Conservation (phyloP, 1,140 invertebrate species). For the Teleopsis dalmanni region DNA sequence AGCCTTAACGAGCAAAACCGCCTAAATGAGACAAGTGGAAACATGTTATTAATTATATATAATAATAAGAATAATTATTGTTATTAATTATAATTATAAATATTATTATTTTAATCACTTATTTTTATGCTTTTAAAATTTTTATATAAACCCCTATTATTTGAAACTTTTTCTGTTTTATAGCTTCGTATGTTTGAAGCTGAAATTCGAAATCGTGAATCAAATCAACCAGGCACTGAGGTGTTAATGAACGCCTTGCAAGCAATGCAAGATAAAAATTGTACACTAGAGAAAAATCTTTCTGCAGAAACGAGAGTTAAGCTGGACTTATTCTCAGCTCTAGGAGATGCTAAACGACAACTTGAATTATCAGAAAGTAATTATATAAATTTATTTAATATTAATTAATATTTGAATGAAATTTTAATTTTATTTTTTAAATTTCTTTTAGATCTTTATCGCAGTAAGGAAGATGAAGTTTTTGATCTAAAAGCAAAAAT, state of each 20-base stretch:
- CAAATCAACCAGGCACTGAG: slow-evolving; percentile 72
- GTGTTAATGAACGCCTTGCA: slow-evolving; percentile 71
- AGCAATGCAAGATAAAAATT: slow-evolving; percentile 79
- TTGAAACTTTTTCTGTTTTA: background rate
- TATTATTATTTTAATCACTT: background rate
- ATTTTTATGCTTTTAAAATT: background rate
- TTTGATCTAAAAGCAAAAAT: slow-evolving; percentile 83
- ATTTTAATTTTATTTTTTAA: slow-evolving; percentile 3
- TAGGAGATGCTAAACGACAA: slow-evolving; percentile 89
- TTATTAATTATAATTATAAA: background rate
- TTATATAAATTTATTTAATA: slow-evolving; percentile 24
- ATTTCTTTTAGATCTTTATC: slow-evolving; percentile 58
- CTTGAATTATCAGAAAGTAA: slow-evolving; percentile 87
- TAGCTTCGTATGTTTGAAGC: slow-evolving; percentile 31
- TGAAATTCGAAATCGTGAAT: slow-evolving; percentile 49
- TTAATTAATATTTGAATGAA: background rate
- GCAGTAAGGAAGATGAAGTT: slow-evolving; percentile 81
- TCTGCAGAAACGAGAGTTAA: slow-evolving; percentile 93
- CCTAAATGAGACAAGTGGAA: too few species aligned
- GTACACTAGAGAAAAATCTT: slow-evolving; percentile 83
- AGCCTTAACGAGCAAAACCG: too few species aligned
- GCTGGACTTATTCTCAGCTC: slow-evolving; percentile 90
- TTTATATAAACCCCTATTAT: too few species aligned
- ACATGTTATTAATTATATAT: too few species aligned
- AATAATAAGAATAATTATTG: too few species aligned